Evolutionary conservation across 2,888 invertebrate species (phyloP), one percentile per base, ranked within the genome.

Genomic region (Athrips mouffetella): DNA sequence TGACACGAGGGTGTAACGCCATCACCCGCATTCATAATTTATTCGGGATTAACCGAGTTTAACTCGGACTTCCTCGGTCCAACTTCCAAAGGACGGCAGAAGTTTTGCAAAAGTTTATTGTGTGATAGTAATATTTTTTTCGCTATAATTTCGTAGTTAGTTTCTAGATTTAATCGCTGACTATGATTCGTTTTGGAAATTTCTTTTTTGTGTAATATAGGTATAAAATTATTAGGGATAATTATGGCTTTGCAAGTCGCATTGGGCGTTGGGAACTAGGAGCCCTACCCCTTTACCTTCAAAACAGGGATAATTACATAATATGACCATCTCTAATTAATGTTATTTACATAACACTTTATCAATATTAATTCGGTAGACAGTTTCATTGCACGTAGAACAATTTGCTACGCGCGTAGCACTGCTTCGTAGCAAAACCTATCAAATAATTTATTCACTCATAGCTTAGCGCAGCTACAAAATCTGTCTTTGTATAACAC

Each of bases 51-150:
- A 11, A 21, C 37, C 37, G n/a, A n/a, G n/a, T 21, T 37, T n/a
- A n/a, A 3, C 15, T 6, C 18, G 33, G 31, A 15, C 18, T 18
- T 8, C 21, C 20, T 3, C 37, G 18, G 10, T 15, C 42, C 21
- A 40, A 40, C 40, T 40, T 40, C n/a, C 42, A 29, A 7, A n/a
- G 42, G 42, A 25, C 25, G 15, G 29, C 42, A 29, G 29, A 42
- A 29, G n/a, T n/a, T 42, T 42, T 42, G 42, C 15, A 11, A 42
- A 42, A 42, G 29, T 42, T 29, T 18, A 29, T 42, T 29, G 18
- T 29, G 42, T 4, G 20, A n/a, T 20, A 42, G 29, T 15, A 25
- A 41, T 27, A 25, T 11, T 42, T 29, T 42, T 30, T n/a, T n/a
- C n/a, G 6, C 10, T 3, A n/a, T 21, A 21, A 21, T 37, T 37